Conservation (phyloP, 2,888 invertebrate genomes). For the Cryptops parisi region DNA sequence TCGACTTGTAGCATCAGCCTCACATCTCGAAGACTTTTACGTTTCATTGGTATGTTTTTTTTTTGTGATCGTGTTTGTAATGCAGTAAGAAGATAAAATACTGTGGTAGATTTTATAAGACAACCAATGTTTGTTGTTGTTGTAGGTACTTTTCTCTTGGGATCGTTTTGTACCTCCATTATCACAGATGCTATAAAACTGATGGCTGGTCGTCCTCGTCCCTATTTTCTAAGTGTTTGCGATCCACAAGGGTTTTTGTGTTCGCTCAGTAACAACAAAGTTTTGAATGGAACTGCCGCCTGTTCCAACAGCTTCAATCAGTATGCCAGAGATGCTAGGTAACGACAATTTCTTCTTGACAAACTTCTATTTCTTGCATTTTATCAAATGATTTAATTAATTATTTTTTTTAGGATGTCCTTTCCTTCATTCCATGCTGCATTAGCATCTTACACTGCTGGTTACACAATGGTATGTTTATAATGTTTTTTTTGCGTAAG, state of each 20-base stretch:
- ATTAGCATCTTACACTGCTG: constrained; percentile 15
- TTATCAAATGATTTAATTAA: background rate
- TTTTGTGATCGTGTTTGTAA: background rate
- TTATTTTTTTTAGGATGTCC: constrained; percentile 11
- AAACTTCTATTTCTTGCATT: background rate
- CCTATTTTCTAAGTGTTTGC: constrained; percentile 9
- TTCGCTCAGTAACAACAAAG: background rate
- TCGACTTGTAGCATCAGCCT: constrained; percentile 6
- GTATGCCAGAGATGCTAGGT: constrained; percentile 6
- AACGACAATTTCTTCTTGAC: background rate
- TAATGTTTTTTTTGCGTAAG: background rate
- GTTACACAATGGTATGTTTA: constrained; percentile 14
- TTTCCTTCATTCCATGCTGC: constrained; percentile 17
- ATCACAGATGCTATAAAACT: constrained; percentile 15
- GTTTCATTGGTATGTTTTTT: constrained; percentile 5
- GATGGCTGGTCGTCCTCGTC: constrained; percentile 15
- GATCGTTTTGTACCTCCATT: constrained; percentile 13
- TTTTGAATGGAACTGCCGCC: constrained; percentile 4
- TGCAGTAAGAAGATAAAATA: background rate
- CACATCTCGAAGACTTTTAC: background rate
- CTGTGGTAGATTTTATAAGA: background rate
- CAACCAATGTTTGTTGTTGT: background rate
- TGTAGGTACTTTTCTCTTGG: constrained; percentile 14
- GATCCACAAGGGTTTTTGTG: constrained; percentile 2
- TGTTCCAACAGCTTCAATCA: background rate